These are phyloP conservation scores for Drosophila oshimai DNA, from an alignment of 1,140 invertebrate genomes.

Conservation along the genomic window DNA sequence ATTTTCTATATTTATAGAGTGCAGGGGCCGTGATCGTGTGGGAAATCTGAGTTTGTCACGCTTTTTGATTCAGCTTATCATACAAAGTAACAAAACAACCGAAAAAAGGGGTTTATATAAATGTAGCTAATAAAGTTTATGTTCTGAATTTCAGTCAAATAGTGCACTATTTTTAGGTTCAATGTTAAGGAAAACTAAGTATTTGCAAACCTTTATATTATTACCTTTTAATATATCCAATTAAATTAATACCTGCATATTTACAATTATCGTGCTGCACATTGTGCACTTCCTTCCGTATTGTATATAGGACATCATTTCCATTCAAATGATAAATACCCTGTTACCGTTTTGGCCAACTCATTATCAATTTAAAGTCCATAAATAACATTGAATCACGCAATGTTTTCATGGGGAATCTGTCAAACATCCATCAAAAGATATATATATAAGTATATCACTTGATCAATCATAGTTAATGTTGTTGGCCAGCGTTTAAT, in stretches of 20 bases:
- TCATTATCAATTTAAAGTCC: slow-evolving; percentile 20
- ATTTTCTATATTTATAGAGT: slow-evolving; percentile 12
- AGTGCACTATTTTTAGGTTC: neutral
- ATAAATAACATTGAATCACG: slow-evolving; percentile 40
- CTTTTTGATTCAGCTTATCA: slow-evolving; percentile 8
- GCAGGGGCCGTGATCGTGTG: slow-evolving; percentile 11
- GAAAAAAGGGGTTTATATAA: too few species aligned
- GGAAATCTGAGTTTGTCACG: slow-evolving; percentile 36
- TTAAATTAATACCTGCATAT: too few species aligned
- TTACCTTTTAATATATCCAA: too few species aligned
- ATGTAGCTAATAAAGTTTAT: too few species aligned
- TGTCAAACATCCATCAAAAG: slow-evolving; percentile 28
- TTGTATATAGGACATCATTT: neutral
- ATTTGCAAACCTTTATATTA: too few species aligned
- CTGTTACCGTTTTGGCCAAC: slow-evolving; percentile 7
- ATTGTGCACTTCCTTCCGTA: neutral
- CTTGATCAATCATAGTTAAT: slow-evolving; percentile 68
- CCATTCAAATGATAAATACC: neutral
- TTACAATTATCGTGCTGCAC: neutral
- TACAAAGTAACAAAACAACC: neutral
- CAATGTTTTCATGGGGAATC: slow-evolving; percentile 34
- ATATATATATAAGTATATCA: slow-evolving; percentile 31
- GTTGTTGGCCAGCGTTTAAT: slow-evolving; percentile 51
- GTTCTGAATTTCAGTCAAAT: too few species aligned
- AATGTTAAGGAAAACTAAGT: too few species aligned